These are phyloP conservation scores for Falcaria lacertinaria DNA, from an alignment of 2,888 invertebrate species.

Conservation along the genomic window DNA sequence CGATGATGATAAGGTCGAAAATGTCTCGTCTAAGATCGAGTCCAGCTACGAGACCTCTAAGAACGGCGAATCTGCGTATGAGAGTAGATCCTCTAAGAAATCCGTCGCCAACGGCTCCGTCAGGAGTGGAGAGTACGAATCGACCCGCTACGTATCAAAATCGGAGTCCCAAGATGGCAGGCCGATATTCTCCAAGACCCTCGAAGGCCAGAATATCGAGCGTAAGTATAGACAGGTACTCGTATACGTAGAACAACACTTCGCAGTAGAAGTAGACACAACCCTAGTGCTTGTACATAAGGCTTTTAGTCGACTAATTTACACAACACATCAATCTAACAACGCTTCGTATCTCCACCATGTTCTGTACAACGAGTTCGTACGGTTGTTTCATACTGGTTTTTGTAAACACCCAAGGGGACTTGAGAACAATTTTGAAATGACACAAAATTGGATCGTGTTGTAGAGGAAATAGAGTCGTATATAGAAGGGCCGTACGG, in stretches of 20 bases:
- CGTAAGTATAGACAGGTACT: constrained; percentile 81
- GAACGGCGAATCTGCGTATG: constrained; percentile 46
- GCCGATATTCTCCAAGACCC: constrained; percentile 86
- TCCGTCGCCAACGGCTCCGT: constrained; percentile 56
- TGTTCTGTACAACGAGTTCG: constrained; percentile 42
- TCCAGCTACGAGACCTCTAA: constrained; percentile 48
- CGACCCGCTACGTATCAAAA: constrained; percentile 39
- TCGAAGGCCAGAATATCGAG: constrained; percentile 88
- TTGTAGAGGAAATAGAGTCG: constrained; percentile 5
- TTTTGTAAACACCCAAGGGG: constrained; percentile 1
- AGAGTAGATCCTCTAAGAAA: constrained; percentile 55
- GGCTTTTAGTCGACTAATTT: constrained; percentile 68
- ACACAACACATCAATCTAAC: constrained; percentile 69
- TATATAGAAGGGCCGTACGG: constrained; percentile 42
- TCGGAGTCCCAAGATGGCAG: constrained; percentile 76
- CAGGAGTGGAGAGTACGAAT: constrained; percentile 38
- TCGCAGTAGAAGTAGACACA: constrained; percentile 49
- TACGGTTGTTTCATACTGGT: constrained; percentile 29
- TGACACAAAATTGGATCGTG: background rate
- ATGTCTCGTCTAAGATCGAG: constrained; percentile 46
- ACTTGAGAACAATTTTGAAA: constrained; percentile 5
- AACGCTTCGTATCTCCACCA: constrained; percentile 42
- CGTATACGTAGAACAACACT: constrained; percentile 20
- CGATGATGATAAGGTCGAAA: constrained; percentile 45
- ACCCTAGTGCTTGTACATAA: constrained; percentile 72